Percentiles rank a stretch among this genome's conserved stretches.
Evolutionary conservation across 2,797 vertebrate genomes (phyloP).

Genomic region (Pachyuromys duprasi): DNA sequence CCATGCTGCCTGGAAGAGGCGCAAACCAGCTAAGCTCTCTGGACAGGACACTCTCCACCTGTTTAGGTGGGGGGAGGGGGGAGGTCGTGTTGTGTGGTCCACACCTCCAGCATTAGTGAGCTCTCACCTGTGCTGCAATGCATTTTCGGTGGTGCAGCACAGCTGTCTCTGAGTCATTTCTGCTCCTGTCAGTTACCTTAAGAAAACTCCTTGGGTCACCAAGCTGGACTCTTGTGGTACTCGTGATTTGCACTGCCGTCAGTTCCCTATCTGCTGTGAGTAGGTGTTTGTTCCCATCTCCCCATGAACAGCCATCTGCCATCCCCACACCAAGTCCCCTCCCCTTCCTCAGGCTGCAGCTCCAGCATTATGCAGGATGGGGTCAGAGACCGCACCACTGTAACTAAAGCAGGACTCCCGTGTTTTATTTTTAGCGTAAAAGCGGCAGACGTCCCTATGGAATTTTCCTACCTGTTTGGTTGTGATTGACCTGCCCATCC

Average conservation of each 20-base stretch:
- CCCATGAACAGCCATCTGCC: background rate
- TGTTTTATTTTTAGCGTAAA: background rate
- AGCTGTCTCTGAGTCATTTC: background rate
- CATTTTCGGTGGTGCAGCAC: background rate
- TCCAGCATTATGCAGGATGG: background rate
- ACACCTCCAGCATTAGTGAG: background rate
- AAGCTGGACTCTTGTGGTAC: background rate
- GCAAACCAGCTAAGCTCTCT: background rate
- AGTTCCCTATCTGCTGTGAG: background rate
- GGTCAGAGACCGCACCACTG: background rate
- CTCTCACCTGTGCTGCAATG: background rate
- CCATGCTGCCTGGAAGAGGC: background rate
- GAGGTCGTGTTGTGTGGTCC: no score
- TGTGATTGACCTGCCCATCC: background rate
- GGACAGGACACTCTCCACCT: background rate
- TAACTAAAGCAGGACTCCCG: background rate
- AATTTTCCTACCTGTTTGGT: background rate
- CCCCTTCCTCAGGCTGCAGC: background rate
- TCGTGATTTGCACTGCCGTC: background rate
- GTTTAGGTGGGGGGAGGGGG: fast-evolving
- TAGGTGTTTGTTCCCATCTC: background rate
- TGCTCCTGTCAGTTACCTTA: background rate
- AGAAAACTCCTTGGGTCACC: background rate
- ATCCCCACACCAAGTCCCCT: fast-evolving
- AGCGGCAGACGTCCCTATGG: background rate